These are phyloP conservation scores for Spheniscus mendiculus DNA, from an alignment of 2,113 vertebrate species.

Conservation along the genomic window DNA sequence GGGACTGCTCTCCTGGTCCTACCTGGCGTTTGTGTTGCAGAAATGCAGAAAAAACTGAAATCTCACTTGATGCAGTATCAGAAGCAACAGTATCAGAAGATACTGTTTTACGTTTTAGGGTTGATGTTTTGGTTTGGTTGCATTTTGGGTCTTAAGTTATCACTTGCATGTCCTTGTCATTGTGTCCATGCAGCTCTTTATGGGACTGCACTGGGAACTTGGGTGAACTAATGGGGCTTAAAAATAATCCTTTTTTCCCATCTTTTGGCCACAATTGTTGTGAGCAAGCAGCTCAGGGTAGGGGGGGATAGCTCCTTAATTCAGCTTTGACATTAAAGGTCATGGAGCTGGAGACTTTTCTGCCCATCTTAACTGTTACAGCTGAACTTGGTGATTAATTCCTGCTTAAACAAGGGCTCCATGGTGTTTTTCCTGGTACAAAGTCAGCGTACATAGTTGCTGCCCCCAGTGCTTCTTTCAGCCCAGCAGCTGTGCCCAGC, in stretches of 20 bases:
- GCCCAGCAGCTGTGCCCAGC: neutral
- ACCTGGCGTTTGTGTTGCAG: neutral
- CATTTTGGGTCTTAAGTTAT: neutral
- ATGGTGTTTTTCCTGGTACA: neutral
- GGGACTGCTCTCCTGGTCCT: neutral
- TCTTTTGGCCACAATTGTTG: neutral
- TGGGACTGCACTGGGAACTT: neutral
- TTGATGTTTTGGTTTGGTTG: neutral
- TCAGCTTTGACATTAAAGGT: neutral
- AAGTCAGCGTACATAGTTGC: fast-evolving
- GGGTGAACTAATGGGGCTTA: neutral
- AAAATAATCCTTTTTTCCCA: neutral
- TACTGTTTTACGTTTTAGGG: neutral
- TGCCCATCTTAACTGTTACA: neutral
- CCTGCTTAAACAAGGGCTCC: neutral
- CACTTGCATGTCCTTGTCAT: neutral
- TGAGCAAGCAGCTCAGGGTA: neutral
- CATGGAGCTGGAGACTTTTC: neutral
- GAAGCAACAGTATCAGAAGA: neutral
- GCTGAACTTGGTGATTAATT: neutral
- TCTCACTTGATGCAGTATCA: neutral
- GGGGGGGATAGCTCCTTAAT: neutral
- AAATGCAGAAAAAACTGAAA: neutral
- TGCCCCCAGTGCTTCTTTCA: neutral
- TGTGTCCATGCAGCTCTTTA: neutral